Evolutionary conservation across 2,888 invertebrate genomes (phyloP).

Genomic region (Bursaphelenchus okinawaensis): DNA sequence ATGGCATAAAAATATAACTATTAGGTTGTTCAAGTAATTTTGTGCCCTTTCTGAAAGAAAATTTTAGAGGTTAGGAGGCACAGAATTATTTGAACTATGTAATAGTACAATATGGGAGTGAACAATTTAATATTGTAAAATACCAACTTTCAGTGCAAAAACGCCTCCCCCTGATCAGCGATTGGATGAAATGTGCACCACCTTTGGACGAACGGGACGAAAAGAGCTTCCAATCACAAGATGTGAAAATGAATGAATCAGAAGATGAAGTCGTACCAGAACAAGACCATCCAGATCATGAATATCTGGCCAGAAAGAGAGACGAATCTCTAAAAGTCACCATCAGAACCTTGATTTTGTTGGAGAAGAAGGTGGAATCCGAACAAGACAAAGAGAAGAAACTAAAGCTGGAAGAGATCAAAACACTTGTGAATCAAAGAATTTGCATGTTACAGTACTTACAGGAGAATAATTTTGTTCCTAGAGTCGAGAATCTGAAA

Average conservation of each 20-base stretch:
- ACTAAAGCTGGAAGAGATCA: not conserved
- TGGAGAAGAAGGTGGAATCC: not conserved
- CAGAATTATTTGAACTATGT: too few relatives aligned
- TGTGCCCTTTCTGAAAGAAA: too few relatives aligned
- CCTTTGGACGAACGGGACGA: constrained; percentile 6
- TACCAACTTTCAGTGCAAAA: constrained; percentile 5
- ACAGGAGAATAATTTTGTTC: not conserved
- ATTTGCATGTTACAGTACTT: not conserved
- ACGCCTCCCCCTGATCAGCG: constrained; percentile 7
- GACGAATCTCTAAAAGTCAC: not conserved
- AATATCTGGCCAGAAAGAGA: not conserved
- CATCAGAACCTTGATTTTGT: not conserved
- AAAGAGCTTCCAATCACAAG: not conserved
- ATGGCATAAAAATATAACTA: too few relatives aligned
- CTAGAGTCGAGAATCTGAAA: not conserved
- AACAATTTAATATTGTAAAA: too few relatives aligned
- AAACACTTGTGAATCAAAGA: not conserved
- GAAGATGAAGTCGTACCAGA: not conserved
- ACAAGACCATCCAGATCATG: not conserved
- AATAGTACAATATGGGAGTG: too few relatives aligned
- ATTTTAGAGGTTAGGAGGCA: too few relatives aligned
- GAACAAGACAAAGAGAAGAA: not conserved
- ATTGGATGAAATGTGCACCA: constrained; percentile 15
- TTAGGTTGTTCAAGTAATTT: too few relatives aligned
- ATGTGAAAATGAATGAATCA: not conserved